phyloP scores from a whole-genome alignment of 2,113 vertebrate species.

The Phrynosoma blainvillii region DNA sequence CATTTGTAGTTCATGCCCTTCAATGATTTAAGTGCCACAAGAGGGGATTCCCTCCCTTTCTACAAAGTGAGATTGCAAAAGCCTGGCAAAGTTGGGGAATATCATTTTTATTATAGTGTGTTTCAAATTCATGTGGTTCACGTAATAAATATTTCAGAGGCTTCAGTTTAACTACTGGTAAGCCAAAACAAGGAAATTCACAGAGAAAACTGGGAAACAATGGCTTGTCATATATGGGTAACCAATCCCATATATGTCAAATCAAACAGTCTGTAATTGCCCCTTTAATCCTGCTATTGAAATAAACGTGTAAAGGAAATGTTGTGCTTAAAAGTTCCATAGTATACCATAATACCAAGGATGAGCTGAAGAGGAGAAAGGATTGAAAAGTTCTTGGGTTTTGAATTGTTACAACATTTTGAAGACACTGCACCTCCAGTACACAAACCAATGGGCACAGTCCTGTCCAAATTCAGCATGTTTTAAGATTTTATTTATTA shows the following conservation, averaged over 20 bases:
- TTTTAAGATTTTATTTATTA: neutral
- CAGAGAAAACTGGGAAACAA: neutral
- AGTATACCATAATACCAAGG: neutral
- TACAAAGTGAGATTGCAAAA: neutral
- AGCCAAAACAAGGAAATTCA: neutral
- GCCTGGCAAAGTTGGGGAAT: neutral
- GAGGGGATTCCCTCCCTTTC: neutral
- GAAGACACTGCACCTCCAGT: neutral
- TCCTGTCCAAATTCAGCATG: neutral
- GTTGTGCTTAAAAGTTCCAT: neutral
- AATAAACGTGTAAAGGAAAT: neutral
- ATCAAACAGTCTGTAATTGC: neutral
- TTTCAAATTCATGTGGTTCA: slow-evolving; percentile 8
- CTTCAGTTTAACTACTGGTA: neutral
- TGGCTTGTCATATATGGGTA: neutral
- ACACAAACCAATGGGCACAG: neutral
- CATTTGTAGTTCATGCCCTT: neutral
- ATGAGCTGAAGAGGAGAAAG: neutral
- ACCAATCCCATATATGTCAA: neutral
- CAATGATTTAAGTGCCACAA: neutral
- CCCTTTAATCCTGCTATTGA: neutral
- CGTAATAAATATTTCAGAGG: neutral
- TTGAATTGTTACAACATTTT: neutral
- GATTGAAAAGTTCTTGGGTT: neutral
- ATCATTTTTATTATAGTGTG: neutral